Evolutionary conservation across 2,113 vertebrate species (phyloP).

Genomic region (Nymphicus hollandicus): DNA sequence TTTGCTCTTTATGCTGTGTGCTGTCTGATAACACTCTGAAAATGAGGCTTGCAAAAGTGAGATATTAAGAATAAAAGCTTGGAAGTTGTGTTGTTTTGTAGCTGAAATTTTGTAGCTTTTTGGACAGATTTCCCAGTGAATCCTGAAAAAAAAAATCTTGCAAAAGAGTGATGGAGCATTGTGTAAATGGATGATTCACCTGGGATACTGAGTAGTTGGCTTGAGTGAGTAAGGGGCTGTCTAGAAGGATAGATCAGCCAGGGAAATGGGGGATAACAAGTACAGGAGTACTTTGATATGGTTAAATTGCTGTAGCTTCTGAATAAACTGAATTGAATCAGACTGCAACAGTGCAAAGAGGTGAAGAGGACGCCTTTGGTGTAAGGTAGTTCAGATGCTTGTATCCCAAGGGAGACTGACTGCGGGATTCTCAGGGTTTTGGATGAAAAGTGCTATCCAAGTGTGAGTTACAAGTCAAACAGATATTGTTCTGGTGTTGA

Average conservation of each 20-base stretch:
- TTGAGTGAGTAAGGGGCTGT: not conserved
- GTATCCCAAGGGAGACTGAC: not conserved
- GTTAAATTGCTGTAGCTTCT: not conserved
- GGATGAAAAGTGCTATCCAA: not conserved
- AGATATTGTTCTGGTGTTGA: not conserved
- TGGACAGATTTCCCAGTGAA: rapidly evolving
- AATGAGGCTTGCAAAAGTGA: not conserved
- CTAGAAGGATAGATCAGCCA: not conserved
- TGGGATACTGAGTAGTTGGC: not conserved
- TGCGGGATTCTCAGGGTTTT: not conserved
- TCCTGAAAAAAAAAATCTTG: too few relatives aligned
- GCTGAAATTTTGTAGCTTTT: not conserved
- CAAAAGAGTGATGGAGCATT: not conserved
- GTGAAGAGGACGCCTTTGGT: not conserved
- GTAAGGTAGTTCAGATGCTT: not conserved
- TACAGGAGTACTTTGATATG: not conserved
- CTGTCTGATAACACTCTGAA: not conserved
- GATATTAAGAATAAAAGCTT: too few relatives aligned
- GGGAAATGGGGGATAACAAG: not conserved
- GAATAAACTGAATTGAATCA: rapidly evolving
- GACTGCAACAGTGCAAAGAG: too few relatives aligned
- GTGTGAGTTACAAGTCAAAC: not conserved
- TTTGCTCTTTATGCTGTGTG: not conserved
- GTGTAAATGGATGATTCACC: rapidly evolving
- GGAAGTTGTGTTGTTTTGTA: not conserved